These are phyloP conservation scores for Pristionchus japonicus DNA, from an alignment of 2,888 invertebrate genomes.

Conservation along the genomic window DNA sequence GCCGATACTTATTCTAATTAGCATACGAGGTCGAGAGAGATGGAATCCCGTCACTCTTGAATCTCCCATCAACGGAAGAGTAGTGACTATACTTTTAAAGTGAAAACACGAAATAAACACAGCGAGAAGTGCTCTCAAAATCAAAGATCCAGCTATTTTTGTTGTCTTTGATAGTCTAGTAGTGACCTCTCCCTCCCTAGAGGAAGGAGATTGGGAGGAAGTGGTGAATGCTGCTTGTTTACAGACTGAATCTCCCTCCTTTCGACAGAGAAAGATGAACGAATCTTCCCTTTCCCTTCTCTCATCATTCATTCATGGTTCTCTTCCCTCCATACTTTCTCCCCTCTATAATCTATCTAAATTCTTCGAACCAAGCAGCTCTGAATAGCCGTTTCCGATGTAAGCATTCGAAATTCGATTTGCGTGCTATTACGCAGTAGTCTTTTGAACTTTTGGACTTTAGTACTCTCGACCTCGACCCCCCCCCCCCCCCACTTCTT, in stretches of 20 bases:
- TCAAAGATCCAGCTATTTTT: too few species aligned
- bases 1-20: not conserved
- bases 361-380: not conserved
- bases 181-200: not conserved
- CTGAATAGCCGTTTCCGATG: not conserved
- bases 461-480: too few species aligned
- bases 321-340: not conserved
- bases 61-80: not conserved
- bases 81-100: too few species aligned
- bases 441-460: not conserved
- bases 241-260: not conserved
- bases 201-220: not conserved
- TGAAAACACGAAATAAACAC: too few species aligned
- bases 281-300: not conserved
- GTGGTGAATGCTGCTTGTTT: not conserved
- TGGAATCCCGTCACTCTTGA: not conserved
- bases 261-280: not conserved
- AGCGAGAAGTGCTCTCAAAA: too few species aligned
- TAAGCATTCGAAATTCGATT: not conserved
- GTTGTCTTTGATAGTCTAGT: too few species aligned
- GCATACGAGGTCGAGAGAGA: slow-evolving; percentile 12
- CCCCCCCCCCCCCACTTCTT: too few species aligned
- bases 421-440: not conserved
- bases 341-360: not conserved
- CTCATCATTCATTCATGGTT: slow-evolving; percentile 2